These are phyloP conservation scores for Leucoma salicis DNA, from an alignment of 2,888 invertebrate genomes.

Conservation along the genomic window DNA sequence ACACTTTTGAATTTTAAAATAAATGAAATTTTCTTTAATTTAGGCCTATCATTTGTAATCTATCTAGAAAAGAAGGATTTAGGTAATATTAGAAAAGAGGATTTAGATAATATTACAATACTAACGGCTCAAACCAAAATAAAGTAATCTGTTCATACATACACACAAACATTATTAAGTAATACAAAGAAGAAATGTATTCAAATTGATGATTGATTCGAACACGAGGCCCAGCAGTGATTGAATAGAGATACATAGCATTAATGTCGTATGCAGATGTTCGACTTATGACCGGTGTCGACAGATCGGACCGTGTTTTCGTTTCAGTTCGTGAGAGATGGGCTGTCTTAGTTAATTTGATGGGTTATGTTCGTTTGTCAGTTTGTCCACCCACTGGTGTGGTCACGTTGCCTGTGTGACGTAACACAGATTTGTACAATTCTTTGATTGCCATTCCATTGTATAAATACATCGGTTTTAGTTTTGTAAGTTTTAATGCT, in stretches of 20 bases:
- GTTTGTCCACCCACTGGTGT: constrained; percentile 28
- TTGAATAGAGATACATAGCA: constrained; percentile 79
- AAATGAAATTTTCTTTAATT: too few species aligned
- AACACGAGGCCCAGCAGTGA: constrained; percentile 65
- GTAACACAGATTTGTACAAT: background rate
- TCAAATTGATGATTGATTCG: constrained; percentile 81
- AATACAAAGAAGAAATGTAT: constrained; percentile 65
- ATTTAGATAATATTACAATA: too few species aligned
- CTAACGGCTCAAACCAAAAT: constrained; percentile 23
- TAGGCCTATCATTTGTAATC: too few species aligned
- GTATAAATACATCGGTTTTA: background rate
- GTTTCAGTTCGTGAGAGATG: constrained; percentile 32
- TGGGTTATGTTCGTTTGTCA: constrained; percentile 27
- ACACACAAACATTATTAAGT: constrained; percentile 44
- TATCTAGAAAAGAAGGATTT: too few species aligned
- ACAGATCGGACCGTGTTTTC: constrained; percentile 46
- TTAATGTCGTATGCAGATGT: constrained; percentile 59
- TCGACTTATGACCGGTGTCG: constrained; percentile 65
- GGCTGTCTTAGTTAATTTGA: constrained; percentile 33
- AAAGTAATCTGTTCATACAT: constrained; percentile 50
- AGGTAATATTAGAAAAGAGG: too few species aligned
- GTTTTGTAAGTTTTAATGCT: too few species aligned
- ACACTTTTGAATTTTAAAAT: too few species aligned
- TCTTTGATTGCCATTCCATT: background rate
- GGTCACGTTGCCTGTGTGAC: constrained; percentile 5